These are phyloP conservation scores for Australoheros scitulus DNA, from an alignment of 2,113 vertebrate genomes.

Conservation along the genomic window DNA sequence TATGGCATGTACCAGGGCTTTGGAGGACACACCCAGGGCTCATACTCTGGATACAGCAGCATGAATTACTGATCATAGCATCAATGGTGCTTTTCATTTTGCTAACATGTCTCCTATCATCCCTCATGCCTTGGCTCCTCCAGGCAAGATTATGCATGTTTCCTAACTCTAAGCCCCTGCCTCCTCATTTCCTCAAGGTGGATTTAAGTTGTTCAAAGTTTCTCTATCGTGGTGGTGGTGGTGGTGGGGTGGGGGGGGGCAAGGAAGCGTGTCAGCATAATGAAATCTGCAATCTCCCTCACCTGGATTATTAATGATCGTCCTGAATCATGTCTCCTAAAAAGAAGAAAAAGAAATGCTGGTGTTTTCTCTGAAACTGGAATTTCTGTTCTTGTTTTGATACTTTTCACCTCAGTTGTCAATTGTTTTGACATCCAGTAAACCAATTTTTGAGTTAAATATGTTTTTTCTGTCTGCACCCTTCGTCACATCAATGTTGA, in stretches of 20 bases:
- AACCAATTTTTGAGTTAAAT: background rate
- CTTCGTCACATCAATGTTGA: conserved; percentile 8
- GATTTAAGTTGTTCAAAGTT: background rate
- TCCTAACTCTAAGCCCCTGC: background rate
- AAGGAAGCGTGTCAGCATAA: background rate
- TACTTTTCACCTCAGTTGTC: conserved; percentile 8
- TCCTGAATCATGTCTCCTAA: background rate
- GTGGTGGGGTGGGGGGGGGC: background rate
- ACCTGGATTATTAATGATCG: background rate
- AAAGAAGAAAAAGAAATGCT: conserved; percentile 7
- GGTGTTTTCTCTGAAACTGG: conserved; percentile 31
- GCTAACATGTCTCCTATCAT: background rate
- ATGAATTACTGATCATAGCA: conserved; percentile 51
- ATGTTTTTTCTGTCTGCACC: background rate
- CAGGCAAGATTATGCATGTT: background rate
- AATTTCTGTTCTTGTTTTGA: background rate
- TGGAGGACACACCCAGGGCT: conserved; percentile 48
- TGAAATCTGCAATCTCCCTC: background rate
- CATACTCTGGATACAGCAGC: conserved; percentile 60
- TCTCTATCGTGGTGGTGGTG: background rate
- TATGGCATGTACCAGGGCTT: conserved; percentile 54
- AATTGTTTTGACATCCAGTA: conserved; percentile 1
- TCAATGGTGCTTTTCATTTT: background rate
- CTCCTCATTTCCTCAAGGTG: background rate
- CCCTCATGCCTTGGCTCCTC: background rate